Conservation (phyloP, 2,797 vertebrate species). For the Artibeus jamaicensis region DNA sequence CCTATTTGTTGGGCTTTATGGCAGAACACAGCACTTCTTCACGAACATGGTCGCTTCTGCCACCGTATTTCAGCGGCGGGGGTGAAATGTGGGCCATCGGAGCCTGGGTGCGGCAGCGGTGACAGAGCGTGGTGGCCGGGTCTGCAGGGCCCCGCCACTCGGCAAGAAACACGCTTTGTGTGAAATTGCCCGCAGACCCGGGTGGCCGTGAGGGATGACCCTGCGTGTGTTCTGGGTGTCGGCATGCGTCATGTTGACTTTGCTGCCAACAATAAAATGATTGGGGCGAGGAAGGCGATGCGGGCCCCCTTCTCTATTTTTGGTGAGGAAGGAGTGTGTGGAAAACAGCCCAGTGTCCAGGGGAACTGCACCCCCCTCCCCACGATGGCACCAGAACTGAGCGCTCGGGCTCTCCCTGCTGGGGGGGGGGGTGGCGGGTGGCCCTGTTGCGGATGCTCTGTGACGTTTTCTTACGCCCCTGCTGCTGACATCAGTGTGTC, state of each 20-base stretch:
- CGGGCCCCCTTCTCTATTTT: background rate
- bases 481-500: accelerated
- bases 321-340: background rate
- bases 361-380: background rate
- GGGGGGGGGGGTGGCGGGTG: background rate
- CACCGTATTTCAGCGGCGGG: background rate
- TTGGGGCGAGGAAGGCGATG: accelerated
- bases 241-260: accelerated
- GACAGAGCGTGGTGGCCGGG: accelerated
- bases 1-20: background rate
- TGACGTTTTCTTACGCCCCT: accelerated
- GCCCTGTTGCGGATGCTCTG: accelerated
- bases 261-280: background rate
- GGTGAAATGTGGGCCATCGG: accelerated
- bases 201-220: accelerated
- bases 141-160: accelerated
- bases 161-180: accelerated
- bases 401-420: accelerated
- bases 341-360: background rate
- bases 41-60: background rate
- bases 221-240: accelerated
- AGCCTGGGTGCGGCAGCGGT: accelerated
- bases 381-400: accelerated
- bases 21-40: background rate
- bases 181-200: accelerated